Evolutionary conservation across 2,888 invertebrate species (phyloP), one percentile per base, ranked within the genome.

Genomic region (Ernsta delagoae): DNA sequence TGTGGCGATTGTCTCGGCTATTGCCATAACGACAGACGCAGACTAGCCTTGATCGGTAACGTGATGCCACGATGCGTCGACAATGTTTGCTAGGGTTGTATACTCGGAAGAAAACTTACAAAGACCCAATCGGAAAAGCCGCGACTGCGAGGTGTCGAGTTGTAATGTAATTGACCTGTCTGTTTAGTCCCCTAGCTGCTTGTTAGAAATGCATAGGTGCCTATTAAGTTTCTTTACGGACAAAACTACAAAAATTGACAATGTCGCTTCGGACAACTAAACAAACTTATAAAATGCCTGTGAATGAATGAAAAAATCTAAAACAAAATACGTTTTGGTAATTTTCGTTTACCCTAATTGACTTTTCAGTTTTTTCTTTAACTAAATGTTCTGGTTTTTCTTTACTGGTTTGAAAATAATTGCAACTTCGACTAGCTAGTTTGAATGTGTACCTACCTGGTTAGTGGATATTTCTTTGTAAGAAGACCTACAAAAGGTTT

Each of bases 71-170:
- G 50, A 50, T 8, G 48, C 36, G 59, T 39, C 57, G 36, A 5
- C 45, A 45, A 9, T 0, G n/a, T 43, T n/a, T 45, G 53, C 53
- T 59, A 65, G 65, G 65, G 65, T 59, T 65, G 65, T 24, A 11
- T 39, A 50, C 39, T 7, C 59, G 39, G 65, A 59, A 59, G 65
- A 65, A 65, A 41, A 65, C 65, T 41, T 59, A 65, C 59, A 65
- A 65, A 59, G 0, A 59, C 9, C 5, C 36, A 41, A 50, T 12
- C 48, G 8, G 31, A 48, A 1, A 7, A 31, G 9, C 5, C 4
- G 7, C 9, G 54, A 24, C 31, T 34, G 24, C 16, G 4, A 56
- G 24, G 54, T 31, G 54, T 31, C 11, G 16, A 34, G 8, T 56
- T 45, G n/a, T 45, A 45, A 45, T 48, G 48, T 48, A 48, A 48